Percentiles rank a stretch among this genome's conserved stretches.
Conservation (phyloP, 2,888 invertebrate genomes). For the Dorcus parallelipipedus region DNA sequence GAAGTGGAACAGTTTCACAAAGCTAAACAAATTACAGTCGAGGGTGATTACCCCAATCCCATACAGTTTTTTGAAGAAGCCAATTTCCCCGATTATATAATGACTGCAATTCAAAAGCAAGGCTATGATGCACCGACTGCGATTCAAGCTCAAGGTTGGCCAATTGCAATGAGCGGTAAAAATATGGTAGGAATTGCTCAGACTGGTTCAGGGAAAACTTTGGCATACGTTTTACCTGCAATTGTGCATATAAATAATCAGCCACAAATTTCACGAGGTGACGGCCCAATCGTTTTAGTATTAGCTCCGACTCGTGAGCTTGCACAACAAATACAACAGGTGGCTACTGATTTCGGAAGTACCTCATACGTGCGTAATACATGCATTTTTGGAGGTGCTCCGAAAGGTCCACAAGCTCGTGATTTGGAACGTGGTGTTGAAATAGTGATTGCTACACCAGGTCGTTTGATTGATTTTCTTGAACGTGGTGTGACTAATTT, state of each 20-base stretch:
- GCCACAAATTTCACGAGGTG: conserved; percentile 77
- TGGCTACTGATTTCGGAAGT: conserved; percentile 88
- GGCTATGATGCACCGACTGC: conserved; percentile 88
- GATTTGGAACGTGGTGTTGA: conserved; percentile 88
- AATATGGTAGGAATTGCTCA: conserved; percentile 96
- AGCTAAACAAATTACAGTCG: conserved; percentile 82
- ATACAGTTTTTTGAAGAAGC: conserved; percentile 88
- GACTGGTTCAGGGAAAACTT: conserved; percentile 90
- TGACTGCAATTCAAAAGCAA: conserved; percentile 73
- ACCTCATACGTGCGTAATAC: conserved; percentile 85
- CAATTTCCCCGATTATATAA: conserved; percentile 80
- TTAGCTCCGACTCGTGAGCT: conserved; percentile 86
- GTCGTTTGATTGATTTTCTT: conserved; percentile 81
- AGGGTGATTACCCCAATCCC: conserved; percentile 83
- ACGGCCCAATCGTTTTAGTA: conserved; percentile 90
- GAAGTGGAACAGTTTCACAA: conserved; percentile 77
- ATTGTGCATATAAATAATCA: conserved; percentile 94
- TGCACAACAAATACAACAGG: conserved; percentile 75
- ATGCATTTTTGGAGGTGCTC: conserved; percentile 96
- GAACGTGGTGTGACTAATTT: conserved; percentile 79
- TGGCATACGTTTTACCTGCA: conserved; percentile 88
- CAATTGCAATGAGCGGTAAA: conserved; percentile 86
- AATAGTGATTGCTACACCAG: conserved; percentile 95
- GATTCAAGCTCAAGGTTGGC: conserved; percentile 96
- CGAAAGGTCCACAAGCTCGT: conserved; percentile 88